phyloP scores from a whole-genome alignment of 92 coral and sea anemone species.

The Parazoanthus atlanticus region DNA sequence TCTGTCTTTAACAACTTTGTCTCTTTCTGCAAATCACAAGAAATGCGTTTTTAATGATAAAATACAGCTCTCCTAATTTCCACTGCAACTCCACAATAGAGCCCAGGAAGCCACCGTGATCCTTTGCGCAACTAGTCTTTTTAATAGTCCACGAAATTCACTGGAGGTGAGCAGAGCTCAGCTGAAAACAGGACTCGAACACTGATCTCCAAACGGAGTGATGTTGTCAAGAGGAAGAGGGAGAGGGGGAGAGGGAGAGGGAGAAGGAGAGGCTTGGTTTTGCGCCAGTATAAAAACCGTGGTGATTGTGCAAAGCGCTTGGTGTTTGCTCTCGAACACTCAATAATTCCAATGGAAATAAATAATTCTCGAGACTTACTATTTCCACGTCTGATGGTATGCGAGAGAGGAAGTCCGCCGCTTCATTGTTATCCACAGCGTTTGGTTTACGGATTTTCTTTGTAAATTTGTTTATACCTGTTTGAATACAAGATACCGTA shows the following conservation, averaged over 20 bases:
- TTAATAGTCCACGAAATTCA: too few species aligned
- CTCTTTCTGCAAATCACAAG: slow-evolving; percentile 79
- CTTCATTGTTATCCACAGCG: slow-evolving; percentile 96
- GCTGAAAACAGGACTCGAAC: too few species aligned
- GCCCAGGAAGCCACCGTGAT: neutral
- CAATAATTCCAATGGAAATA: neutral
- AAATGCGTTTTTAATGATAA: neutral
- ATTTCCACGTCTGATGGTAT: slow-evolving; percentile 93
- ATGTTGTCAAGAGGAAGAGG: too few species aligned
- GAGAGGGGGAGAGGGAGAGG: too few species aligned
- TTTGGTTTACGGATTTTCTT: slow-evolving; percentile 99
- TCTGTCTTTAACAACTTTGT: slow-evolving; percentile 91
- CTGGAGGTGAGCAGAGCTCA: too few species aligned
- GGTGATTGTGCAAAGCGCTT: neutral
- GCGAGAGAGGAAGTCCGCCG: slow-evolving; percentile 90
- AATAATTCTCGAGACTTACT: slow-evolving; percentile 60
- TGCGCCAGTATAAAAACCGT: too few species aligned
- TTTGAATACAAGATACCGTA: neutral
- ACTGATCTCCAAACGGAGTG: too few species aligned
- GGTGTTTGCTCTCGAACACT: neutral
- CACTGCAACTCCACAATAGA: neutral
- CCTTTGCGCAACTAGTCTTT: too few species aligned
- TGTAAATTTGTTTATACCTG: slow-evolving; percentile 94
- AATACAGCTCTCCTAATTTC: neutral
- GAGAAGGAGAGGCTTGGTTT: too few species aligned